These are phyloP conservation scores for Thumatha senex DNA, from an alignment of 2,888 invertebrate genomes.

Conservation along the genomic window DNA sequence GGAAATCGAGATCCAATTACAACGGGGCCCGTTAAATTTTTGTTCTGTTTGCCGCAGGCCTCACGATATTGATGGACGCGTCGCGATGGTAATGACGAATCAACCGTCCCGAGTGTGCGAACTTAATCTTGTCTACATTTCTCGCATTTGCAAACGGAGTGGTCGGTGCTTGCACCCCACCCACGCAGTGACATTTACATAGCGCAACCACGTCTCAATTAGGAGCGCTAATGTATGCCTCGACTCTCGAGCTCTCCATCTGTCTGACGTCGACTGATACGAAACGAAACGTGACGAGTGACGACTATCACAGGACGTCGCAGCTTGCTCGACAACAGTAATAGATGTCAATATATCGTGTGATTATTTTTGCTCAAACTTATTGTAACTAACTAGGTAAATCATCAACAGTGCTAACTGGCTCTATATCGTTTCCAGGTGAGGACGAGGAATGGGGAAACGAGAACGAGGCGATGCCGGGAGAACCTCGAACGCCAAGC, in stretches of 20 bases:
- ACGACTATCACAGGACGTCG: constrained; percentile 71
- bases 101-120: constrained; percentile 46
- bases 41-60: constrained; percentile 75
- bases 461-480: constrained; percentile 83
- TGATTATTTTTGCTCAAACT: constrained; percentile 49
- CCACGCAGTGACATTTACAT: constrained; percentile 82
- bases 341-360: constrained; percentile 64
- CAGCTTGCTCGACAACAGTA: constrained; percentile 70
- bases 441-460: constrained; percentile 87
- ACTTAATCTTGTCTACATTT: constrained; percentile 54
- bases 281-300: constrained; percentile 79
- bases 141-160: constrained; percentile 59
- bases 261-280: constrained; percentile 79
- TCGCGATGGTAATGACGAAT: constrained; percentile 54
- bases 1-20: constrained; percentile 84
- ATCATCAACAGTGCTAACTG: constrained; percentile 34
- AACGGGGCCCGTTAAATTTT: constrained; percentile 79
- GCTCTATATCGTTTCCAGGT: constrained; percentile 76
- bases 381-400: constrained; percentile 24
- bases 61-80: constrained; percentile 75
- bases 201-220: constrained; percentile 82
- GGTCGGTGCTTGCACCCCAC: constrained; percentile 62
- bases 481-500: constrained; percentile 80
- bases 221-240: constrained; percentile 84
- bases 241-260: constrained; percentile 73